Evolutionary conservation across 2,888 invertebrate species (phyloP), one percentile per base, ranked within the genome.

Genomic region (Pharmacophagus antenor): DNA sequence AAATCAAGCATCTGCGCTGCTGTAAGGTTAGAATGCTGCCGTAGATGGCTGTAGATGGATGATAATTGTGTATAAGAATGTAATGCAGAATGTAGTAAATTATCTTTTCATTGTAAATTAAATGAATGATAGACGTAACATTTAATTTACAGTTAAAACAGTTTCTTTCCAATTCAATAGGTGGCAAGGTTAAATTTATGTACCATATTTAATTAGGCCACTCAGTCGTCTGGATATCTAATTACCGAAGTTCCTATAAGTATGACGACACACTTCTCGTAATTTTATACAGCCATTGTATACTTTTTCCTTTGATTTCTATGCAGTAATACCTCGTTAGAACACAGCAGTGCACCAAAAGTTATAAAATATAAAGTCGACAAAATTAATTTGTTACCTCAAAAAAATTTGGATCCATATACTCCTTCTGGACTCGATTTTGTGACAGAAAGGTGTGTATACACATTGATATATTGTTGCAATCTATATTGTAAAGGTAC

Each of bases 161-260:
- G 17, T 54, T 54, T 55, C 54, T 50, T 55, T 42, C 49, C 48
- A 44, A 44, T 44, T 55, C 44, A 55, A 54, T 55, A 23, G 59
- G 50, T 50, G 49, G 37, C 59, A 55, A 60, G 55, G 59, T 31
- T 55, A 23, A 50, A 60, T 60, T 46, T 44, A 55, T 60, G 55
- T 46, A 55, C 21, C 31, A 17, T 47, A 5, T 44, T 47, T 60
- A 60, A 60, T 60, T 23, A 56, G 60, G 47, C 41, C 60, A 56
- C 15, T 21, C 55, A 41, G 59, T 18, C 22, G 59, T 56, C 51
- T 46, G 60, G 51, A 55, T 25, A 47, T 25, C 51, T 20, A 60
- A 56, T 60, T 56, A 51, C 51, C 23, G n/a, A 44, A 42, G 50
- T 50, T 49, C 59, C 37, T 60, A 53, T 60, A 56, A 60, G 18